Percentiles rank a stretch among this genome's conserved stretches.
Evolutionary conservation across 1,140 invertebrate species (phyloP).

Genomic region (Nephotettix cincticeps): DNA sequence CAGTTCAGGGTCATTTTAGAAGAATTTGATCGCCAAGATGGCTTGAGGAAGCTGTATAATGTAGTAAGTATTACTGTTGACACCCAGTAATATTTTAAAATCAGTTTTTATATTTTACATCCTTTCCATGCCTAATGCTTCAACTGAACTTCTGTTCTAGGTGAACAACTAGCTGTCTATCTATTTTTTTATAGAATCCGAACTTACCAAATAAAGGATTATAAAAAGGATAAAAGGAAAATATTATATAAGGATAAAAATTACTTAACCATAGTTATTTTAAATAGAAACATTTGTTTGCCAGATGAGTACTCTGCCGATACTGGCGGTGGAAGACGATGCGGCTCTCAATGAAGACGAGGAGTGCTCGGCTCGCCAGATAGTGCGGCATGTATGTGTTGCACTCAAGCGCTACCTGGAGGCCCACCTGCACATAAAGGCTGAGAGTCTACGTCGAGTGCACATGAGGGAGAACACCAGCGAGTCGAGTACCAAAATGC

Average conservation of each 20-base stretch:
- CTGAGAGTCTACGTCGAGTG: slow-evolving; percentile 72
- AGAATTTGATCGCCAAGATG: slow-evolving; percentile 91
- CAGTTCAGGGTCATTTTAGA: slow-evolving; percentile 89
- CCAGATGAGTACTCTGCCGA: slow-evolving; percentile 80
- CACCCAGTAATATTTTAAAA: no score
- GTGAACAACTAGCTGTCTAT: no score
- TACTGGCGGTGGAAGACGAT: slow-evolving; percentile 68
- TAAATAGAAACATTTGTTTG: no score
- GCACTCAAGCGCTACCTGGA: slow-evolving; percentile 91
- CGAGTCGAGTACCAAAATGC: slow-evolving; percentile 33
- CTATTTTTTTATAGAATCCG: no score
- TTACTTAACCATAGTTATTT: no score
- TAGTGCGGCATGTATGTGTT: slow-evolving; percentile 88
- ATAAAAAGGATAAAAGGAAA: no score
- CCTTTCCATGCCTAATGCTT: no score
- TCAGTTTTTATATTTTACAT: no score
- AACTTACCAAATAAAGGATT: no score
- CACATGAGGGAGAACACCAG: slow-evolving; percentile 51
- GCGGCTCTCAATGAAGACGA: slow-evolving; percentile 82
- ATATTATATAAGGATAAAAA: no score
- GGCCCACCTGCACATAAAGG: slow-evolving; percentile 82
- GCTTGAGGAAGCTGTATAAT: slow-evolving; percentile 89
- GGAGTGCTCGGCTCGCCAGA: slow-evolving; percentile 90
- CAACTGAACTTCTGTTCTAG: no score
- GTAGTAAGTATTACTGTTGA: slow-evolving; percentile 61